A percentile compares a stretch with the other conserved stretches of the same genome.
Evolutionary conservation across 2,113 vertebrate species (phyloP).

Genomic region (Caloenas nicobarica): DNA sequence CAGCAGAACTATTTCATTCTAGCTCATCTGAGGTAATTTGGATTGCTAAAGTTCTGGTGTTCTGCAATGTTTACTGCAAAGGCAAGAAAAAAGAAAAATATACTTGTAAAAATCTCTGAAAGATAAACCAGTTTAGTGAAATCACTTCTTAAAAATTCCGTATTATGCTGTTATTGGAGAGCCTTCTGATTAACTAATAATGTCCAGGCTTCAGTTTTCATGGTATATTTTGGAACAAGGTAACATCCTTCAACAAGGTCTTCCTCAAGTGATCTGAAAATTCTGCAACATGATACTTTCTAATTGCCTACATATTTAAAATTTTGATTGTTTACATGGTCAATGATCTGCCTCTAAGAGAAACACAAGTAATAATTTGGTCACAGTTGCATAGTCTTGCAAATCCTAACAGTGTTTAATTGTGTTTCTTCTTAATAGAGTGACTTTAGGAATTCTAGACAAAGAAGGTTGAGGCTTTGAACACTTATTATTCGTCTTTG

Average conservation of each 20-base stretch:
- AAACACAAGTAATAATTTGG: background rate
- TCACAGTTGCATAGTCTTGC: background rate
- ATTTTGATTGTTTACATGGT: background rate
- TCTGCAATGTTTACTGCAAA: background rate
- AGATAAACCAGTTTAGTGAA: background rate
- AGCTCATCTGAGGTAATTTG: background rate
- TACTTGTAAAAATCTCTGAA: background rate
- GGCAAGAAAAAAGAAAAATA: background rate
- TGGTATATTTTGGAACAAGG: background rate
- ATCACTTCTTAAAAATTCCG: background rate
- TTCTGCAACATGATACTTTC: background rate
- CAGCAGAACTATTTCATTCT: background rate
- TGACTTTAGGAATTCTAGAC: background rate
- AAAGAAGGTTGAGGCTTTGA: background rate
- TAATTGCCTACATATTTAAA: background rate
- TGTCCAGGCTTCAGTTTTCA: background rate
- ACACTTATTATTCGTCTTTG: conserved; percentile 9
- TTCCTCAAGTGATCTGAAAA: background rate
- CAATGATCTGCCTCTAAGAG: background rate
- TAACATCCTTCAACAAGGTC: background rate
- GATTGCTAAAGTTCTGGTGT: background rate
- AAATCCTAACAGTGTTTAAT: background rate
- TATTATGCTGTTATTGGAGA: background rate
- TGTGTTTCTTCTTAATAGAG: background rate
- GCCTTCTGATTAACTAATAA: background rate